Conservation (phyloP, 2,113 vertebrate genomes). For the Hippocampus barbouri region DNA sequence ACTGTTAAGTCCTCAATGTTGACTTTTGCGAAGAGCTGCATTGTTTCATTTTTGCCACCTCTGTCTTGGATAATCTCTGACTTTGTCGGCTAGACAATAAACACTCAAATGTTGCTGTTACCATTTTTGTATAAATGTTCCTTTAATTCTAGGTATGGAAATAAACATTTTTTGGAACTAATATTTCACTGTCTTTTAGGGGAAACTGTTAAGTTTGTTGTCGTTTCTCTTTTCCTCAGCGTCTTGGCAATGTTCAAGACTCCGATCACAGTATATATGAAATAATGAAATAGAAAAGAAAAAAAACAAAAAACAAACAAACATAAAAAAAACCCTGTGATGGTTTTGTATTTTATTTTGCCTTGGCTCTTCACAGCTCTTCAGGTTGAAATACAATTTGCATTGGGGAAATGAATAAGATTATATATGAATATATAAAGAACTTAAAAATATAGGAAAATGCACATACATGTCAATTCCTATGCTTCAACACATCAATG, state of each 20-base stretch:
- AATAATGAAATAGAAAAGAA: constrained; percentile 60
- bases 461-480: constrained; percentile 99
- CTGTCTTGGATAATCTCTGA: constrained; percentile 48
- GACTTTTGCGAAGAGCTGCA: constrained; percentile 20
- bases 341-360: constrained; percentile 68
- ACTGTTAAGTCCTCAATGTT: constrained; percentile 17
- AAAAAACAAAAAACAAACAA: constrained; percentile 37
- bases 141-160: constrained; percentile 89
- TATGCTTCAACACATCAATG: constrained; percentile 99
- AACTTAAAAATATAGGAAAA: constrained; percentile 99
- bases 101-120: constrained; percentile 82
- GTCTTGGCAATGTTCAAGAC: constrained; percentile 96
- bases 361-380: constrained; percentile 94
- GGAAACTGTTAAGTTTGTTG: constrained; percentile 85
- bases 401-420: constrained; percentile 98
- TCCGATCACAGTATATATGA: constrained; percentile 82
- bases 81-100: constrained; percentile 79
- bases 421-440: constrained; percentile 92
- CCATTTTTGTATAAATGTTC: constrained; percentile 84
- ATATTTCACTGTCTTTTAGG: constrained; percentile 90
- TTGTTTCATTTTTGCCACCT: constrained; percentile 33
- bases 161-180: constrained; percentile 75
- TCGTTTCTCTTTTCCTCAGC: constrained; percentile 80
- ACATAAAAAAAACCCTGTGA: constrained; percentile 67
- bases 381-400: constrained; percentile 99